Conservation (phyloP, 30 jellyfish, hydroid and myxozoan genomes). For the Calvadosia cruxmelitensis region DNA sequence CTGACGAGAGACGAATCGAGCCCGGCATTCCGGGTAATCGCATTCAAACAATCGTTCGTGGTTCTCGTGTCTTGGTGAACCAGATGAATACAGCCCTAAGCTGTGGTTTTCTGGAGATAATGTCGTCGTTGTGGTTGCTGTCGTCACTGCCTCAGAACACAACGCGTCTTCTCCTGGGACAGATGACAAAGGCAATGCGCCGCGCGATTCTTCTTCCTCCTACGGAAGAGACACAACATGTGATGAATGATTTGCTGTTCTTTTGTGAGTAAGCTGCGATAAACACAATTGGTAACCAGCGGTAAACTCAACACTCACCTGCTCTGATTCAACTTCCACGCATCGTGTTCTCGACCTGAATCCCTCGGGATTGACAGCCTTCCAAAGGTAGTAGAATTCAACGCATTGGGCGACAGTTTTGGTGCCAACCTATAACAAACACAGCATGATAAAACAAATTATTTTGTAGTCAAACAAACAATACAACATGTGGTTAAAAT, state of each 20-base stretch:
- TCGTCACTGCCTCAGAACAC: too few species aligned
- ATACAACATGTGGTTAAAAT: background rate
- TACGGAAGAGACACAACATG: background rate
- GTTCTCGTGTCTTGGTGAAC: background rate
- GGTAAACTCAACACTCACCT: constrained; percentile 23
- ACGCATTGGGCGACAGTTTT: constrained; percentile 86
- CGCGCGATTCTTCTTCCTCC: background rate
- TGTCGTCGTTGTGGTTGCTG: too few species aligned
- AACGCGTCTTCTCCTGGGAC: too few species aligned
- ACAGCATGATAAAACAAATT: too few species aligned
- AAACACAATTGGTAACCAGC: background rate
- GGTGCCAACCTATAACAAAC: constrained; percentile 51
- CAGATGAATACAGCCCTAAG: background rate
- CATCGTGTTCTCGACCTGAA: constrained; percentile 91
- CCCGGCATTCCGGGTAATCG: constrained; percentile 98
- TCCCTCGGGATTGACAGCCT: constrained; percentile 96
- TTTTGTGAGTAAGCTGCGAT: background rate
- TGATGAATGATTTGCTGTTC: background rate
- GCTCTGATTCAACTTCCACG: constrained; percentile 97
- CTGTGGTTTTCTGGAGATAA: too few species aligned
- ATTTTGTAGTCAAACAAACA: background rate
- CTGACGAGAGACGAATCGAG: constrained; percentile 94
- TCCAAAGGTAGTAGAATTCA: constrained; percentile 92
- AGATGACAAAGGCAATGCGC: too few species aligned
- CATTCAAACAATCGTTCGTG: constrained; percentile 79